phyloP scores from a whole-genome alignment of 2,797 vertebrate species.

The Anas bahamensis region DNA sequence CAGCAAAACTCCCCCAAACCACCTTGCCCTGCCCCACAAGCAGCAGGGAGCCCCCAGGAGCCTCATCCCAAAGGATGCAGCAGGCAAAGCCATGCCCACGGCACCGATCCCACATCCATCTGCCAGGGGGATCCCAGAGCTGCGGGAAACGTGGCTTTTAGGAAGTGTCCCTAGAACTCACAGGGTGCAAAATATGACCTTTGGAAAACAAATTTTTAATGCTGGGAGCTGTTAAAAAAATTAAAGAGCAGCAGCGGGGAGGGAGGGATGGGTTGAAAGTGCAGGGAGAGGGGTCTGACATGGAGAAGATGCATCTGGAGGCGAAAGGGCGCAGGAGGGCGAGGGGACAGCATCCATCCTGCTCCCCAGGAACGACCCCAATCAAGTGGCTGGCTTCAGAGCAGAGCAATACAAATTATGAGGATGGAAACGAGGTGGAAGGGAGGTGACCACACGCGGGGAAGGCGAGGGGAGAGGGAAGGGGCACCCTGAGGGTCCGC shows the following conservation, averaged over 20 bases:
- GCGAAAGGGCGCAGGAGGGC: not conserved
- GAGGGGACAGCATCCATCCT: not conserved
- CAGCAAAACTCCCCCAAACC: not conserved
- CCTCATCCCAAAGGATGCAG: not conserved
- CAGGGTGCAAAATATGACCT: not conserved
- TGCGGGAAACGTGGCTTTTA: not conserved
- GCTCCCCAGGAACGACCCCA: not conserved
- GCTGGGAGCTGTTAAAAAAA: not conserved
- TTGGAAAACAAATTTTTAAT: not conserved
- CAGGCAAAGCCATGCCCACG: not conserved
- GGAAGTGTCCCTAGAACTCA: not conserved
- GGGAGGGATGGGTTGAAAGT: not conserved
- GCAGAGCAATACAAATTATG: constrained; percentile 53
- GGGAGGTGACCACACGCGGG: not conserved
- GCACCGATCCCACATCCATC: not conserved
- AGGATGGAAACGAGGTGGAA: constrained; percentile 42
- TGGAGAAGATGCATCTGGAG: not conserved
- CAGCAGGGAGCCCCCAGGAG: not conserved
- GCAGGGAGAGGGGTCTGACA: not conserved
- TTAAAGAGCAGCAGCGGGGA: not conserved
- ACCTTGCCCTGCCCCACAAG: not conserved
- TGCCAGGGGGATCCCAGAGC: not conserved
- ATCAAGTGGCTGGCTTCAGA: constrained; percentile 31
- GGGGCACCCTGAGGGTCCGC: not conserved
- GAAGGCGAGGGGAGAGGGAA: constrained; percentile 26